Percentiles rank a stretch among this genome's conserved stretches.
Evolutionary conservation across 2,888 invertebrate species (phyloP).

Genomic region (Dryobota labecula): DNA sequence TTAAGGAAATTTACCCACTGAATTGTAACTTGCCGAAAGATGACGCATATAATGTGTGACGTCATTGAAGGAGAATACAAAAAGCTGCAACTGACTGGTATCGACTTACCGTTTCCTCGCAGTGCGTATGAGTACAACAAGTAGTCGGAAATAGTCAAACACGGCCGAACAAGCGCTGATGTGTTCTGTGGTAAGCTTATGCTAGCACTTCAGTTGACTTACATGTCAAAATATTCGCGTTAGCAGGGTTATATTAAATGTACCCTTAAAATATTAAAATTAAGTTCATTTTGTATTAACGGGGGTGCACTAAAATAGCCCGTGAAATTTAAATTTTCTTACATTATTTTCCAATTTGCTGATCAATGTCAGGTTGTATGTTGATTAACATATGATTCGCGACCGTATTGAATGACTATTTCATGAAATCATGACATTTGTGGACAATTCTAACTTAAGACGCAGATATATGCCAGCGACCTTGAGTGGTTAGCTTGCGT

Average conservation of each 20-base stretch:
- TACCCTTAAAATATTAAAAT: background rate
- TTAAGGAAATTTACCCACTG: conserved; percentile 36
- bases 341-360: too few relatives aligned
- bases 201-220: background rate
- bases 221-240: background rate
- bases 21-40: background rate
- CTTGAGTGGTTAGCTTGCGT: too few relatives aligned
- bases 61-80: conserved; percentile 8
- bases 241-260: background rate
- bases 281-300: background rate
- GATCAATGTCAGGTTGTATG: too few relatives aligned
- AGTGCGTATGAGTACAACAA: background rate
- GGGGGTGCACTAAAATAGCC: too few relatives aligned
- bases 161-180: background rate
- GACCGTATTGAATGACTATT: too few relatives aligned
- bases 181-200: background rate
- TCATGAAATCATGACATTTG: too few relatives aligned
- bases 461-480: too few relatives aligned
- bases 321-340: too few relatives aligned
- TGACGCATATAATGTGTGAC: background rate
- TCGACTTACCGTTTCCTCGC: background rate
- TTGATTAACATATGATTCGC: too few relatives aligned
- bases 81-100: background rate
- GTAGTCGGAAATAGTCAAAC: background rate
- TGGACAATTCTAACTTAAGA: too few relatives aligned